Evolutionary conservation across 2,797 vertebrate genomes (phyloP).

Genomic region (Liasis olivaceus): DNA sequence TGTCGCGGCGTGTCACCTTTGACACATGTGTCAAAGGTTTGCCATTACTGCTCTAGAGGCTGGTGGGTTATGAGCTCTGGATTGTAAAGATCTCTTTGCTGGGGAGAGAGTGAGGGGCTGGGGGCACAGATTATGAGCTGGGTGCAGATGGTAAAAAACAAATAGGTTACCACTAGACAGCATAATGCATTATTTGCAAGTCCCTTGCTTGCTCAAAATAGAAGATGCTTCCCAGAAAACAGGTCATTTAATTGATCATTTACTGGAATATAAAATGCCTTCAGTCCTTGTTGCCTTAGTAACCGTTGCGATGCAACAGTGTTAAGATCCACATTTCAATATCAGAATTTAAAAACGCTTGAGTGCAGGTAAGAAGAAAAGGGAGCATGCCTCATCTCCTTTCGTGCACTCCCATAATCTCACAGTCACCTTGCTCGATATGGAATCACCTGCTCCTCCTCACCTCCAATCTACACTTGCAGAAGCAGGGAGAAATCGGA

Average conservation of each 20-base stretch:
- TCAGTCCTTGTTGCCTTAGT: conserved; percentile 56
- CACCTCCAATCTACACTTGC: not conserved
- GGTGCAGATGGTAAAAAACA: not conserved
- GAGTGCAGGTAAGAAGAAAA: conserved; percentile 7
- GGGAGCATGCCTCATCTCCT: conserved; percentile 8
- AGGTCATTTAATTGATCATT: conserved; percentile 63
- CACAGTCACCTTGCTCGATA: not conserved
- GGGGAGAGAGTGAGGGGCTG: not conserved
- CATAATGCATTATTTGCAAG: not conserved
- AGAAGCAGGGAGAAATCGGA: not conserved
- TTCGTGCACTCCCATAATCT: conserved; percentile 4
- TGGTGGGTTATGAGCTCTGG: not conserved
- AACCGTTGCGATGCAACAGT: conserved; percentile 63
- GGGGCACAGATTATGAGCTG: not conserved
- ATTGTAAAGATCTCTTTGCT: not conserved
- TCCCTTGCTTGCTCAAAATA: conserved; percentile 16
- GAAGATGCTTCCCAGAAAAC: conserved; percentile 43
- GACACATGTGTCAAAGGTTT: too few species aligned
- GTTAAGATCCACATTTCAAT: conserved; percentile 55
- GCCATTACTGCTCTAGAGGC: not conserved
- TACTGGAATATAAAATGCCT: conserved; percentile 58
- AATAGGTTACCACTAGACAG: conserved; percentile 1
- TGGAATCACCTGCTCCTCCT: not conserved
- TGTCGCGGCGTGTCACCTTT: too few species aligned
- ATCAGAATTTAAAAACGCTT: conserved; percentile 49